phyloP scores from a whole-genome alignment of 2,888 invertebrate genomes.

The Tetropium fuscum region DNA sequence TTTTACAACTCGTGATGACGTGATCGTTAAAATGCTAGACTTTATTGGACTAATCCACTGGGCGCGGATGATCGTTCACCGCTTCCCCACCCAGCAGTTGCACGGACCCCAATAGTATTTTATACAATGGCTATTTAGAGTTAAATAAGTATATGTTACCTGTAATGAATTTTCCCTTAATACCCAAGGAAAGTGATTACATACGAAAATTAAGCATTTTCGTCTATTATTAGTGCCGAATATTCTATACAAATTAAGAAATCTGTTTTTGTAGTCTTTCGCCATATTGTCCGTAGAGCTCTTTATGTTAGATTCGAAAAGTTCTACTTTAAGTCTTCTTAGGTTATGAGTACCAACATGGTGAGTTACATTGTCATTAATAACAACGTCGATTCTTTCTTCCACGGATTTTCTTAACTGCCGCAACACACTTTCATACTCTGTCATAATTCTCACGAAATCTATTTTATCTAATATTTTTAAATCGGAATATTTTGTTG shows the following conservation, averaged over 20 bases:
- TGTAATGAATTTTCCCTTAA: constrained; percentile 66
- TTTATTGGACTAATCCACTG: too few relatives aligned
- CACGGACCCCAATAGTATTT: too few relatives aligned
- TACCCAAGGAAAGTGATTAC: constrained; percentile 67
- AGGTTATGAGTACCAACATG: constrained; percentile 24
- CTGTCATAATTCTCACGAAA: constrained; percentile 42
- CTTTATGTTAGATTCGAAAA: neutral
- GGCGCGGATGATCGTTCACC: too few relatives aligned
- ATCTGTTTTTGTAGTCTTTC: constrained; percentile 3
- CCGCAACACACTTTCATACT: constrained; percentile 39
- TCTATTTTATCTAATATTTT: constrained; percentile 56
- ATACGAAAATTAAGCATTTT: constrained; percentile 40
- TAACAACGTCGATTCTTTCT: constrained; percentile 34
- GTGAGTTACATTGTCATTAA: constrained; percentile 9
- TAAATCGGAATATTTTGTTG: constrained; percentile 69
- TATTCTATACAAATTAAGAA: constrained; percentile 29
- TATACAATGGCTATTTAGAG: too few relatives aligned
- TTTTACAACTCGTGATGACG: too few relatives aligned
- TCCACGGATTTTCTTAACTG: constrained; percentile 32
- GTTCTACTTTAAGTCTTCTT: constrained; percentile 31
- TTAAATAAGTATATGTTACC: constrained; percentile 3
- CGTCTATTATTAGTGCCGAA: constrained; percentile 53
- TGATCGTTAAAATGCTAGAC: too few relatives aligned
- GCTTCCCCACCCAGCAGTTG: too few relatives aligned
- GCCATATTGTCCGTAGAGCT: neutral